Conservation (phyloP, 1,140 invertebrate genomes). For the Carposina sasakii region DNA sequence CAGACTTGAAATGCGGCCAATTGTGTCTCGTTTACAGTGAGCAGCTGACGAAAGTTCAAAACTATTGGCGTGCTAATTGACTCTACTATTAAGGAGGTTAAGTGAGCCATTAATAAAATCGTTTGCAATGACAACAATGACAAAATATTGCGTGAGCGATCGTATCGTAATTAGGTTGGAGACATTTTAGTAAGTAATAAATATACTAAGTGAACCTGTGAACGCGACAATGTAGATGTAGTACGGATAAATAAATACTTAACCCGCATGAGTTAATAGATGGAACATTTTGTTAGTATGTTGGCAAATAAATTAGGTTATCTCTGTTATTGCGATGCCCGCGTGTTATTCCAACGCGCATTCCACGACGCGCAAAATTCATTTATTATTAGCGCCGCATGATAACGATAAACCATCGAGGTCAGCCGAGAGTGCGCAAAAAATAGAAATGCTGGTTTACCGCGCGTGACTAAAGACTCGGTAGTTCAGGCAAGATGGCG, state of each 20-base stretch:
- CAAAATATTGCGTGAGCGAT: too few relatives aligned
- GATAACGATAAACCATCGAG: slow-evolving; percentile 70
- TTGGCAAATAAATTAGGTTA: slow-evolving; percentile 55
- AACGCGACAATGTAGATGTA: slow-evolving; percentile 20
- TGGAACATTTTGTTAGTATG: too few relatives aligned
- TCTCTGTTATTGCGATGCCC: slow-evolving; percentile 46
- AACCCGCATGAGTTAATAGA: too few relatives aligned
- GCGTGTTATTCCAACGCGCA: slow-evolving; percentile 39
- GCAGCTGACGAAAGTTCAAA: slow-evolving; percentile 52
- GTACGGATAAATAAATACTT: too few relatives aligned
- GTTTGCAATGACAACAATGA: too few relatives aligned
- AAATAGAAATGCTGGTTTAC: slow-evolving; percentile 65
- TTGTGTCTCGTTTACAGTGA: slow-evolving; percentile 46
- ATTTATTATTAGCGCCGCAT: slow-evolving; percentile 64
- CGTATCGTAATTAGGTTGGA: too few relatives aligned
- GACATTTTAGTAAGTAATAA: too few relatives aligned
- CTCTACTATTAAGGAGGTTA: slow-evolving; percentile 58
- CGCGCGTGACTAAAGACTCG: slow-evolving; percentile 65
- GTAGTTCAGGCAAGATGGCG: slow-evolving; percentile 61
- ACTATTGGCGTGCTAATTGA: slow-evolving; percentile 56
- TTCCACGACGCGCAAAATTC: slow-evolving; percentile 53
- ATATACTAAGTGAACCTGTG: slow-evolving; percentile 19
- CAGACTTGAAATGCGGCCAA: slow-evolving; percentile 32
- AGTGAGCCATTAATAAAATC: slow-evolving; percentile 42
- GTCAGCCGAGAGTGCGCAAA: slow-evolving; percentile 65